A percentile compares a stretch with the other conserved stretches of the same genome.
phyloP scores from a whole-genome alignment of 2,888 invertebrate genomes.

The Dromius quadrimaculatus region DNA sequence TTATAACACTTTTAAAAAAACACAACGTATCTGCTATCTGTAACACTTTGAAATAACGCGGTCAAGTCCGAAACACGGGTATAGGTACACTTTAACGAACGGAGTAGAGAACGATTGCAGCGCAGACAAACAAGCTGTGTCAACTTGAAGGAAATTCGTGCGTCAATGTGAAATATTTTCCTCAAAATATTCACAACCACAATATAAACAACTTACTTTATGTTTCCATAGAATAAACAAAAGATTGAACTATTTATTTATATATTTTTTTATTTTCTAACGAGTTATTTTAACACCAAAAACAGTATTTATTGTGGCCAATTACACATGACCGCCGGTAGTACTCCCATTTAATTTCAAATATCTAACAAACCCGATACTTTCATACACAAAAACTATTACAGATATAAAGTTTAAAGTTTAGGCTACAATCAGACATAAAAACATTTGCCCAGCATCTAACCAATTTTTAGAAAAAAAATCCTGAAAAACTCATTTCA shows the following conservation, averaged over 20 bases:
- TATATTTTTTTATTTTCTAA: conserved; percentile 7
- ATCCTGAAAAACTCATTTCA: conserved; percentile 6
- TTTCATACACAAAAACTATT: background rate
- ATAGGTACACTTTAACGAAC: conserved; percentile 22
- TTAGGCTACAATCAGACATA: background rate
- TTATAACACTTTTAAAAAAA: conserved; percentile 5
- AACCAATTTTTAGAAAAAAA: background rate
- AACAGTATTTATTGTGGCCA: conserved; percentile 8
- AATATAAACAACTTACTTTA: background rate
- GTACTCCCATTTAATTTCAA: conserved; percentile 27
- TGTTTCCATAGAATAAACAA: background rate
- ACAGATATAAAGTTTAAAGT: conserved; percentile 23
- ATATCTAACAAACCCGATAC: conserved; percentile 1
- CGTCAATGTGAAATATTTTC: conserved; percentile 34
- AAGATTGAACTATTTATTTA: conserved; percentile 23
- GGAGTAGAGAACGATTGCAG: conserved; percentile 29
- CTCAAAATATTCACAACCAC: conserved; percentile 12
- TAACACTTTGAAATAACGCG: conserved; percentile 11
- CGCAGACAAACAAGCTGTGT: conserved; percentile 8
- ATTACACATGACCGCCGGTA: conserved; percentile 5
- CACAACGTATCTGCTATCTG: background rate
- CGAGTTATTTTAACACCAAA: background rate
- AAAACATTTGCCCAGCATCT: background rate
- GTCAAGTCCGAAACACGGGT: background rate
- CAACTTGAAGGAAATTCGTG: conserved; percentile 32